phyloP scores from a whole-genome alignment of 2,888 invertebrate genomes.

The Hartigia nigra region DNA sequence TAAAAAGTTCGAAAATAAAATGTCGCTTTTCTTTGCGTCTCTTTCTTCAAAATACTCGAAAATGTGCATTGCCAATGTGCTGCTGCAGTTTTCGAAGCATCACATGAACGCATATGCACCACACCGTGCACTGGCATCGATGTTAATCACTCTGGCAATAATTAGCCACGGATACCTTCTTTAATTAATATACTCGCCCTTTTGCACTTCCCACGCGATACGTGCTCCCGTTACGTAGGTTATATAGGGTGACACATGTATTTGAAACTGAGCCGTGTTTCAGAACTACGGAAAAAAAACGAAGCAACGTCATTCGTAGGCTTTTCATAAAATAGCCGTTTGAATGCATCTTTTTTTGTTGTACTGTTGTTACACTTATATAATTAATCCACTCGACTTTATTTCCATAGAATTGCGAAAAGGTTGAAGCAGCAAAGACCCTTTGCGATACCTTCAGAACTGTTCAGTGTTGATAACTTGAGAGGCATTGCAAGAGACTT shows the following conservation, averaged over 20 bases:
- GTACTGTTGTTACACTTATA: neutral
- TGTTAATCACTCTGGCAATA: neutral
- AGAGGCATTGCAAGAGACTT: neutral
- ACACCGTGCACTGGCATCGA: neutral
- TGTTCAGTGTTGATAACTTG: neutral
- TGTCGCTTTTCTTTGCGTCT: neutral
- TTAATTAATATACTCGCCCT: neutral
- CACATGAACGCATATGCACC: neutral
- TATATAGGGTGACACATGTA: neutral
- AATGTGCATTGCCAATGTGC: neutral
- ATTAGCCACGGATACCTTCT: neutral
- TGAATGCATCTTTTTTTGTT: neutral
- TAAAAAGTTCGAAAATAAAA: neutral
- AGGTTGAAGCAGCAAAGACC: neutral
- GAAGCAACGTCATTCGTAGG: neutral
- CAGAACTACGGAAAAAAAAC: neutral
- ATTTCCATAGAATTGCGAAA: neutral
- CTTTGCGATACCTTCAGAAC: neutral
- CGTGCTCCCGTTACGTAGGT: neutral
- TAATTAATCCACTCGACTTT: neutral
- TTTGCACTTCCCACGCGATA: neutral
- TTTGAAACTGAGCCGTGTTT: neutral
- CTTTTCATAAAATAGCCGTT: neutral
- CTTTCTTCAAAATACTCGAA: neutral
- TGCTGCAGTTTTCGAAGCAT: no score